Percentiles rank a stretch among this genome's conserved stretches.
These are phyloP conservation scores for Aradophagus sp. DNA, from an alignment of 1,140 invertebrate genomes.

Conservation along the genomic window DNA sequence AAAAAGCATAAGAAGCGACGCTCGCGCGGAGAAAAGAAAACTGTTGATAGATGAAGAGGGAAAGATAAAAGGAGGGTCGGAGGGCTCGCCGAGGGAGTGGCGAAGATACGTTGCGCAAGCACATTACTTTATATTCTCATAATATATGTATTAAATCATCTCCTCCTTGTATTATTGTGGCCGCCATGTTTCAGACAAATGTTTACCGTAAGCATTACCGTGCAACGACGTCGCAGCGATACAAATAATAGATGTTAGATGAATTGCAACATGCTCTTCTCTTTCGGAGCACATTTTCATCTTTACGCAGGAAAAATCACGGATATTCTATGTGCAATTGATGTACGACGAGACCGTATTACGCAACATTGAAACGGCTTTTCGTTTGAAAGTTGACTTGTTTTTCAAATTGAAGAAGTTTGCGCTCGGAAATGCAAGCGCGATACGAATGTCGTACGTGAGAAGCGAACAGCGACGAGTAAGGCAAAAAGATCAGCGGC, in stretches of 20 bases:
- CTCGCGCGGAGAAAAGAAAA: constrained; percentile 64
- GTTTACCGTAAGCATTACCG: too few relatives aligned
- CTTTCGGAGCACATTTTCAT: too few relatives aligned
- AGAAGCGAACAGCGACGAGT: constrained; percentile 16
- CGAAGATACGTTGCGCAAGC: constrained; percentile 41
- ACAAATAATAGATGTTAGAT: too few relatives aligned
- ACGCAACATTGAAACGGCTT: too few relatives aligned
- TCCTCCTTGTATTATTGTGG: constrained; percentile 35
- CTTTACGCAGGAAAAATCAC: too few relatives aligned
- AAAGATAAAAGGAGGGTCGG: constrained; percentile 48
- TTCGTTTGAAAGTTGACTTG: too few relatives aligned
- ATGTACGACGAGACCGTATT: too few relatives aligned
- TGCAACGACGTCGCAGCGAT: constrained; percentile 14
- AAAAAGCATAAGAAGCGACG: constrained; percentile 60
- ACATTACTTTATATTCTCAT: constrained; percentile 46
- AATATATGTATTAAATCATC: constrained; percentile 54
- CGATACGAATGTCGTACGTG: constrained; percentile 28
- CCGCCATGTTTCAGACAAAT: too few relatives aligned
- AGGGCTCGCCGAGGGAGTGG: constrained; percentile 49
- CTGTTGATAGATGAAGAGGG: constrained; percentile 67
- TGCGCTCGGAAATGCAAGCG: constrained; percentile 21
- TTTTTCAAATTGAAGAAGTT: too few relatives aligned
- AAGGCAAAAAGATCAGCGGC: constrained; percentile 31
- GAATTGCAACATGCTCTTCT: too few relatives aligned
- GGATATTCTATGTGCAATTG: too few relatives aligned